Base-by-base conservation (phyloP, 2,113 vertebrate genomes). In the Ia io region DNA sequence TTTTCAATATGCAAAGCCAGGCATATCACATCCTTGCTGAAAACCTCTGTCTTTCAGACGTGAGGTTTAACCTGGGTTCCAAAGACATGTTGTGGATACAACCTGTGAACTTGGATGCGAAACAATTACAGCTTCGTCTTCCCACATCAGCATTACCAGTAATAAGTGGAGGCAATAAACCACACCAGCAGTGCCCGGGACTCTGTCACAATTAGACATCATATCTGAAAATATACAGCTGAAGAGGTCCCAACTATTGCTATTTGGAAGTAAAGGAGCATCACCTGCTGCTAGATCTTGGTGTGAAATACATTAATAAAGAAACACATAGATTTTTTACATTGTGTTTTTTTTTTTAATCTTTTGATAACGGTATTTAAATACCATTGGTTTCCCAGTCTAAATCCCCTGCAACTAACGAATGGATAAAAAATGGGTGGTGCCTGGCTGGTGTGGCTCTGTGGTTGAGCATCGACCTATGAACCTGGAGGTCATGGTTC, bases 121-220 rank as follows among this genome's bases (percentile, higher is more conserved):
- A 71, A 59, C n/a, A 49, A 11, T 1, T 5, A 44, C 51, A 37
- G n/a, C 20, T 37, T 35, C 0, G 1, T 16, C 3, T 53, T 42
- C 82, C 30, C 56, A 49, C 16, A 51, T 35, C 28, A 53, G 74
- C 49, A 53, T 8, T 51, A 17, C 73, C n/a, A 18, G 6, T 25
- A 4, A 12, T 4, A 9, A 49, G 3, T 16, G 28, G n/a, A 30
- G 25, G 84, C 20, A 10, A 10, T 16, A 28, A 18, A 11, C 18
- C 11, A 2, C 63, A 44, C 0, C 0, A 9, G 67, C 30, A 23
- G 61, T 17, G 3, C 30, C 69, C 1, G 0, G 61, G 70, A 2
- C 25, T n/a, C 49, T 18, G 51, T 42, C 30, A 6, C 47, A 51
- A 3, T 1, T 0, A 40, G 84, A 53, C 71, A 42, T 18, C 17